A percentile compares a stretch with the other conserved stretches of the same genome.
Evolutionary conservation across 2,797 vertebrate genomes (phyloP).

Genomic region (Ispidina lecontei): DNA sequence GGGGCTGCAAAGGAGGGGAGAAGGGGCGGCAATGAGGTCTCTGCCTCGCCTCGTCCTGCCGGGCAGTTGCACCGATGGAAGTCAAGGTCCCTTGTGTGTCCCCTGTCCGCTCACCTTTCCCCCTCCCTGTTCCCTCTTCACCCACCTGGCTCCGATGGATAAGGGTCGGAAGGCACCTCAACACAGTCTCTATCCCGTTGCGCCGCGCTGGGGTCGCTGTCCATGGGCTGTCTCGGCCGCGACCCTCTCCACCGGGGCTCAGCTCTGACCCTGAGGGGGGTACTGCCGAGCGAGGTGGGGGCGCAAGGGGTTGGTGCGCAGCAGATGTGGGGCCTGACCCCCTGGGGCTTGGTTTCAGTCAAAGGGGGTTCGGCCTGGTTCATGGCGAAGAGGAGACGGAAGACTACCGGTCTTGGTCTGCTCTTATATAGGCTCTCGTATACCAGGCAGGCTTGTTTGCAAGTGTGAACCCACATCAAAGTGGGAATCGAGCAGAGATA

Average conservation of each 20-base stretch:
- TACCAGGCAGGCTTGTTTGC: background rate
- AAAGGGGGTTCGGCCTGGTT: background rate
- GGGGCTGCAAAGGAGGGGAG: background rate
- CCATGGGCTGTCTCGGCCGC: background rate
- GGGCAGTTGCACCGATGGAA: background rate
- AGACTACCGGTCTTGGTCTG: accelerated
- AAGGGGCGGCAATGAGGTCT: background rate
- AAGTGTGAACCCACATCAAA: conserved; percentile 71
- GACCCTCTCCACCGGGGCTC: background rate
- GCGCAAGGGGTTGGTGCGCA: conserved; percentile 81
- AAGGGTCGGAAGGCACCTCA: background rate
- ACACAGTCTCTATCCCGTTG: background rate
- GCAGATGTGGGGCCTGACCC: conserved; percentile 76
- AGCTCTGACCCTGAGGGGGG: conserved; percentile 61
- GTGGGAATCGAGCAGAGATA: conserved; percentile 43
- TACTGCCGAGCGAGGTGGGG: conserved; percentile 66
- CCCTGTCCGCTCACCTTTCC: too few species aligned
- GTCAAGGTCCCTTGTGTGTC: accelerated
- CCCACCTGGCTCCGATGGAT: background rate
- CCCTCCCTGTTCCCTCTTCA: background rate
- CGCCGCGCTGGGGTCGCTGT: background rate
- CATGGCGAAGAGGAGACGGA: background rate
- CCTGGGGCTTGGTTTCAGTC: background rate
- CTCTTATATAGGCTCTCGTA: background rate
- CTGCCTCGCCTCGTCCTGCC: background rate